Conservation (phyloP, 2,888 invertebrate genomes). For the Nomada fabriciana region DNA sequence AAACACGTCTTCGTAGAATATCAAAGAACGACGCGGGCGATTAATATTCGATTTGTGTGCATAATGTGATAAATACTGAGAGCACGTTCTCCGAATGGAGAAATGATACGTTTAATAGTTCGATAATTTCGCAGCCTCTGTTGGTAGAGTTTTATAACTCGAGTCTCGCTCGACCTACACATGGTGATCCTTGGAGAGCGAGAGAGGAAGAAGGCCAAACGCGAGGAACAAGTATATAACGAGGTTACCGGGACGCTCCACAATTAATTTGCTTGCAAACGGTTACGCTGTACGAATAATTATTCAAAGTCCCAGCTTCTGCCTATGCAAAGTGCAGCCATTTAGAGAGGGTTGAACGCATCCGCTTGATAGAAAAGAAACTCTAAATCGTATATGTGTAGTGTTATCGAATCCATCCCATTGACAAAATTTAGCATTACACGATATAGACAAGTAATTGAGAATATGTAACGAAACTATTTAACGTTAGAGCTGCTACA, state of each 20-base stretch:
- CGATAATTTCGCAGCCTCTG: slow-evolving; percentile 46
- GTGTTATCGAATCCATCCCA: background rate
- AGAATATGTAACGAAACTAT: background rate
- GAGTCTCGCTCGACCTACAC: slow-evolving; percentile 27
- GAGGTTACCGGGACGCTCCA: slow-evolving; percentile 77
- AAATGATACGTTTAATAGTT: slow-evolving; percentile 50
- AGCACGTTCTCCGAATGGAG: slow-evolving; percentile 28
- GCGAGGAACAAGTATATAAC: slow-evolving; percentile 68
- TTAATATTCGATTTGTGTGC: slow-evolving; percentile 7
- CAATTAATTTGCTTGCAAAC: slow-evolving; percentile 77
- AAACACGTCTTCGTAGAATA: background rate
- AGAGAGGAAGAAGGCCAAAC: slow-evolving; percentile 40
- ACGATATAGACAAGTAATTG: background rate
- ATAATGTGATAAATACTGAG: slow-evolving; percentile 35
- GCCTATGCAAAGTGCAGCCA: slow-evolving; percentile 37
- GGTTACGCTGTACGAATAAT: slow-evolving; percentile 70
- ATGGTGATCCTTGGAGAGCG: slow-evolving; percentile 41
- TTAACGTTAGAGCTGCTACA: too few relatives aligned
- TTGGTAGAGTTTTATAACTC: slow-evolving; percentile 45
- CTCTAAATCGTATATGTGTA: background rate
- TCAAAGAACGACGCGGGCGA: slow-evolving; percentile 23
- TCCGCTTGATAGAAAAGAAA: background rate
- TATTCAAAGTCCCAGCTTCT: slow-evolving; percentile 58
- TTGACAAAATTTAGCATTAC: background rate
- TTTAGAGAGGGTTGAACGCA: slow-evolving; percentile 17